Evolutionary conservation across 1,140 invertebrate species (phyloP).

Genomic region (Cepaea nemoralis): DNA sequence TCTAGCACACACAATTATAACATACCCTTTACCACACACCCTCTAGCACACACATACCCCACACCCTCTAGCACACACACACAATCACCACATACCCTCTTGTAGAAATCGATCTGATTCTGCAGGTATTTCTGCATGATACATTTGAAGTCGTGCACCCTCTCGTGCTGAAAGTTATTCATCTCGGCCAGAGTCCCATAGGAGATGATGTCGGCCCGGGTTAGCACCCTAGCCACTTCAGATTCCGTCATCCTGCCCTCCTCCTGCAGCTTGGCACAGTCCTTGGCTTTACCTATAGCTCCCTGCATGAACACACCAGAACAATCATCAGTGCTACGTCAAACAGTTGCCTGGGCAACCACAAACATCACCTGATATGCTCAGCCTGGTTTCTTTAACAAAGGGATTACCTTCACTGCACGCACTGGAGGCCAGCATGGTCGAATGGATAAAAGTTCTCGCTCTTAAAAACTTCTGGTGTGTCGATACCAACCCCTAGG

Average conservation of each 20-base stretch:
- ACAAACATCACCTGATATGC: no score
- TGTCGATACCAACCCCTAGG: no score
- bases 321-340: not conserved
- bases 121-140: slow-evolving; percentile 87
- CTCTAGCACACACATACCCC: no score
- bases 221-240: slow-evolving; percentile 84
- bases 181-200: slow-evolving; percentile 94
- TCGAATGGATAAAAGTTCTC: no score
- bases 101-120: slow-evolving; percentile 93
- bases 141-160: slow-evolving; percentile 86
- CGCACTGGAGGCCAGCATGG: no score
- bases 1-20: no score
- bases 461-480: no score
- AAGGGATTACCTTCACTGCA: no score
- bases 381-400: no score
- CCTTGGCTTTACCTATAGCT: slow-evolving; percentile 88
- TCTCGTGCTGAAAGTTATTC: slow-evolving; percentile 89
- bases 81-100: slow-evolving; percentile 74
- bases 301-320: slow-evolving; percentile 67
- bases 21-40: no score
- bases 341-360: no score
- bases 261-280: slow-evolving; percentile 84
- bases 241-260: slow-evolving; percentile 87
- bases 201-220: slow-evolving; percentile 89
- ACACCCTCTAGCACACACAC: no score